Evolutionary conservation across 2,113 vertebrate species (phyloP).

Genomic region (Crocuta crocuta): DNA sequence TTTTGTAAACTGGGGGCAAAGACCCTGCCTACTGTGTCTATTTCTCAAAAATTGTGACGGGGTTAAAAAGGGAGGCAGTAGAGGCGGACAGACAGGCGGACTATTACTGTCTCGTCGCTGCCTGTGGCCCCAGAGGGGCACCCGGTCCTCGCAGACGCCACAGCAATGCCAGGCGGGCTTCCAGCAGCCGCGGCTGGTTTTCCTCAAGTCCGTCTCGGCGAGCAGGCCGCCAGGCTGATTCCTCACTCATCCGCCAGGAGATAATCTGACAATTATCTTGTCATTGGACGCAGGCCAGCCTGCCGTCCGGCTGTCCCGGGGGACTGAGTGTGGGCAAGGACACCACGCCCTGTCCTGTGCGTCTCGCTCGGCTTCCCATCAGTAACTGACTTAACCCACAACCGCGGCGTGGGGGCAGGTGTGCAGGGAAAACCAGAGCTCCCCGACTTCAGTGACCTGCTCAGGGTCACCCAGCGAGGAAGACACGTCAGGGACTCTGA

Average conservation of each 20-base stretch:
- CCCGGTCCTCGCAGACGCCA: accelerated
- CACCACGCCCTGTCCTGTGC: neutral
- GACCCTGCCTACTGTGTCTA: neutral
- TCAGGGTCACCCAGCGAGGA: too few species aligned
- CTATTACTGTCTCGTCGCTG: neutral
- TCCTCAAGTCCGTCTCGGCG: neutral
- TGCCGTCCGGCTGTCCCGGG: neutral
- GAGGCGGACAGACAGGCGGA: neutral
- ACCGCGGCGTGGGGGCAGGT: accelerated
- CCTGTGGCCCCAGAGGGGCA: neutral
- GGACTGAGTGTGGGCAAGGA: too few species aligned
- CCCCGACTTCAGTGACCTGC: neutral
- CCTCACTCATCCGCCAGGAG: neutral
- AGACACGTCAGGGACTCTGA: neutral
- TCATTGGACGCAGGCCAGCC: neutral
- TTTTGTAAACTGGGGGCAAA: neutral
- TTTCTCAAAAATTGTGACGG: neutral
- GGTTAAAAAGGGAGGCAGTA: neutral
- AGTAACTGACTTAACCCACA: accelerated
- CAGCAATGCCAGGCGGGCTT: accelerated
- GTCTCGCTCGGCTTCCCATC: neutral
- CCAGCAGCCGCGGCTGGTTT: accelerated
- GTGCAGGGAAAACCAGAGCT: neutral
- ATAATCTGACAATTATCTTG: neutral
- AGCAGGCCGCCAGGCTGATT: accelerated